Evolutionary conservation across 2,113 vertebrate species (phyloP).

Genomic region (Pelecanus crispus): DNA sequence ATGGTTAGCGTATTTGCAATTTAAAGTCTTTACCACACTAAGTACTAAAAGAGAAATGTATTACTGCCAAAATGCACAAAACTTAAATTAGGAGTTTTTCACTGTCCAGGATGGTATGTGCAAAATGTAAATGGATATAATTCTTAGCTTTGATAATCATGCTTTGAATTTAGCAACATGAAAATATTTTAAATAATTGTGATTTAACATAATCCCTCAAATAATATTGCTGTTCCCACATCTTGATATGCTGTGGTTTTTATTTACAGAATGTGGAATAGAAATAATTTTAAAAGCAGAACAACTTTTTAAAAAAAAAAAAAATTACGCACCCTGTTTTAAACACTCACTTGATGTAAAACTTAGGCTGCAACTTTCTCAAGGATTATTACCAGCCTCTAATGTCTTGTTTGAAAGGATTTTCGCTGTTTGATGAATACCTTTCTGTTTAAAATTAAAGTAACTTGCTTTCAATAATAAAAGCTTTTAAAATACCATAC

Average conservation of each 20-base stretch:
- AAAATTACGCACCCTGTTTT: neutral
- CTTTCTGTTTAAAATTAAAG: neutral
- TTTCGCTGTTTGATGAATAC: neutral
- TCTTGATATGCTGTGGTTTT: neutral
- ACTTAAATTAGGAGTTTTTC: neutral
- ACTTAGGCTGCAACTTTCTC: too few relatives aligned
- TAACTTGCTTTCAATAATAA: neutral
- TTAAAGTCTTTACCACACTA: neutral
- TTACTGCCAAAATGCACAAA: neutral
- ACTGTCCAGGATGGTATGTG: neutral
- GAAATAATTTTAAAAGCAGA: neutral
- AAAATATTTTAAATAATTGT: neutral
- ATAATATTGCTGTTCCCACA: neutral
- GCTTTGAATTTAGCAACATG: neutral
- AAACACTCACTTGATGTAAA: neutral
- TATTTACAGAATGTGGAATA: neutral
- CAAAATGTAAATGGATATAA: neutral
- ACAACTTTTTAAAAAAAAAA: too few relatives aligned
- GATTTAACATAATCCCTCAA: neutral
- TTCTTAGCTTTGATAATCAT: neutral
- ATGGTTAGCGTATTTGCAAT: neutral
- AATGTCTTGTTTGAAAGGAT: neutral
- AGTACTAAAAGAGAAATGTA: too few relatives aligned
- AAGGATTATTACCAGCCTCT: neutral
- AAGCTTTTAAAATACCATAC: neutral